A percentile compares a stretch with the other conserved stretches of the same genome.
Evolutionary conservation across 2,888 invertebrate species (phyloP).

Genomic region (Therioaphis trifolii): DNA sequence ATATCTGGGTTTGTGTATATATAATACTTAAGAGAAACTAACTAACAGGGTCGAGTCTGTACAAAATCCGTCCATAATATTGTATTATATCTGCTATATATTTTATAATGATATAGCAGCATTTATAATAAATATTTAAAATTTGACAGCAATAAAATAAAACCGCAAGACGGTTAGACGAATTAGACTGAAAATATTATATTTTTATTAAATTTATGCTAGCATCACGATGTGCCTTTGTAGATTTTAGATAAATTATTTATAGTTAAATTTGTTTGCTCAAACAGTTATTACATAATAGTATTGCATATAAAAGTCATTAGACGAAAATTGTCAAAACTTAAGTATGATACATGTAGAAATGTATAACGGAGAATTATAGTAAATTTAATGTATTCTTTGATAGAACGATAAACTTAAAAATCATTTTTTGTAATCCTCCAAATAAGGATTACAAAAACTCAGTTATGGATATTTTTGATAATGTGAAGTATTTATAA

Average conservation of each 20-base stretch:
- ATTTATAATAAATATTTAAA: conserved; percentile 42
- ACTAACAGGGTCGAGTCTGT: conserved; percentile 58
- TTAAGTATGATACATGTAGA: background rate
- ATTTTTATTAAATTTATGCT: conserved; percentile 50
- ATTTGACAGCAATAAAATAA: conserved; percentile 51
- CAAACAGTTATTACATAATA: conserved; percentile 54
- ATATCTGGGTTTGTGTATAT: conserved; percentile 26
- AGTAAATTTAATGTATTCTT: background rate
- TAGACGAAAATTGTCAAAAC: background rate
- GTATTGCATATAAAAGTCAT: background rate
- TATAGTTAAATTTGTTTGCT: conserved; percentile 59
- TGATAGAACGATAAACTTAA: background rate
- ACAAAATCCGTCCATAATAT: conserved; percentile 61
- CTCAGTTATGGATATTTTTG: background rate
- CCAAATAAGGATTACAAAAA: background rate
- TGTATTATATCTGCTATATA: conserved; percentile 51
- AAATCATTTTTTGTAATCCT: no score
- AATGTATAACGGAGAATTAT: background rate
- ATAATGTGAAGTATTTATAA: background rate
- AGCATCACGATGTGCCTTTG: conserved; percentile 47
- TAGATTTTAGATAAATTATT: conserved; percentile 51
- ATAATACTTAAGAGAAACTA: conserved; percentile 48
- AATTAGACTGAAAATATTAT: conserved; percentile 54
- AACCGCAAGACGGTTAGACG: conserved; percentile 36
- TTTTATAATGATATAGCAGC: conserved; percentile 18